Evolutionary conservation across 2,888 invertebrate genomes (phyloP).

Genomic region (Trichopria drosophilae): DNA sequence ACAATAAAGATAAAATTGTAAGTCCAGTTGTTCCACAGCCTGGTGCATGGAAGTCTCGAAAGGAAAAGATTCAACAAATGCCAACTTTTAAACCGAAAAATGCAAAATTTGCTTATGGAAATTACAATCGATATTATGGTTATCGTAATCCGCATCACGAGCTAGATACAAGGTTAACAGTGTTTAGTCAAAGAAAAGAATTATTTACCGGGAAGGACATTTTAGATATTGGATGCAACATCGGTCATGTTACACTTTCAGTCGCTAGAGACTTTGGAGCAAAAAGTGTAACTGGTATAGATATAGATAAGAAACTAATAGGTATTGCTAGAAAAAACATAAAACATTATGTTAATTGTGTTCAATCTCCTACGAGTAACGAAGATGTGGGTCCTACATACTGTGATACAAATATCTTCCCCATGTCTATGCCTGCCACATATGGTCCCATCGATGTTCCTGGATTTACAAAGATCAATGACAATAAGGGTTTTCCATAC

Average conservation of each 20-base stretch:
- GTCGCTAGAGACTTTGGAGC: conserved; percentile 86
- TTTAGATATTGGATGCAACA: conserved; percentile 96
- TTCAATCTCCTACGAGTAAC: conserved; percentile 54
- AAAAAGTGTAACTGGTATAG: conserved; percentile 85
- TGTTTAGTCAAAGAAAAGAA: conserved; percentile 76
- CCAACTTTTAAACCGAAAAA: conserved; percentile 75
- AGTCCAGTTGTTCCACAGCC: conserved; percentile 91
- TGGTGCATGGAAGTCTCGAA: conserved; percentile 74
- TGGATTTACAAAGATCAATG: conserved; percentile 56
- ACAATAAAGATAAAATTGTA: conserved; percentile 84
- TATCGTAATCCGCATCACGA: conserved; percentile 84
- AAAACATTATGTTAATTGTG: conserved; percentile 67
- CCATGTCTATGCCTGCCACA: conserved; percentile 84
- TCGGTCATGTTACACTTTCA: conserved; percentile 90
- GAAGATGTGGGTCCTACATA: conserved; percentile 44
- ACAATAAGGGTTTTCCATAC: conserved; percentile 75
- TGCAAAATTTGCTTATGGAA: conserved; percentile 88
- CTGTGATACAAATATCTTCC: conserved; percentile 66
- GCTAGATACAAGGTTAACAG: conserved; percentile 80
- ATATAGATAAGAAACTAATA: conserved; percentile 89
- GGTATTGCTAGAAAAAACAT: conserved; percentile 74
- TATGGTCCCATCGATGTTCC: conserved; percentile 79
- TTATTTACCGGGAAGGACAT: conserved; percentile 89
- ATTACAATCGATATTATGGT: conserved; percentile 96
- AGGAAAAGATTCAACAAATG: conserved; percentile 47